A percentile compares a stretch with the other conserved stretches of the same genome.
Conservation (phyloP, 2,797 vertebrate species). For the Crypturellus tataupa region DNA sequence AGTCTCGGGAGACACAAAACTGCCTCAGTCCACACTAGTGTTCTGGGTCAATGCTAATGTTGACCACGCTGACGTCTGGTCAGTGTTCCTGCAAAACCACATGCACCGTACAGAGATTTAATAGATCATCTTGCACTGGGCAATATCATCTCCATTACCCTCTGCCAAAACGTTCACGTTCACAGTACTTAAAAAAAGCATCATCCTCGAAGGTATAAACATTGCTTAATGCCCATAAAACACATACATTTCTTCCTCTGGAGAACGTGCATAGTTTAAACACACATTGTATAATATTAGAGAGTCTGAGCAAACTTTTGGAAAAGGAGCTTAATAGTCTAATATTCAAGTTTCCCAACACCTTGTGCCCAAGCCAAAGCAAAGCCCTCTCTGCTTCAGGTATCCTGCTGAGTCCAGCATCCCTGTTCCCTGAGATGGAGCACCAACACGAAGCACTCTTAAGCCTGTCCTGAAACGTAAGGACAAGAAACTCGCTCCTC, state of each 20-base stretch:
- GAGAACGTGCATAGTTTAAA: neutral
- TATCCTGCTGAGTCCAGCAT: neutral
- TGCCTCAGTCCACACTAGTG: neutral
- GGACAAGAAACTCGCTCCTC: neutral
- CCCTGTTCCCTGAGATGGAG: neutral
- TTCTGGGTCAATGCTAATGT: neutral
- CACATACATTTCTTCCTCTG: neutral
- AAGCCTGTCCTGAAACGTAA: neutral
- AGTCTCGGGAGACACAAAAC: neutral
- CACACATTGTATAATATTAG: neutral
- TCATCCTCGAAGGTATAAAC: neutral
- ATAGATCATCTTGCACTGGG: neutral
- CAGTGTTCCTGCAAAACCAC: neutral
- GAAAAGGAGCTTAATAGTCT: neutral
- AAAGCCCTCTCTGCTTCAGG: neutral
- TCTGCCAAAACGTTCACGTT: neutral
- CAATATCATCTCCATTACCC: neutral
- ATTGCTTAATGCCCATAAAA: neutral
- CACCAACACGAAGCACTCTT: rapidly evolving
- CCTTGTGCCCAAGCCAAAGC: neutral
- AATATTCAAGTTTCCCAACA: neutral
- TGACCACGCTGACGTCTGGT: too few relatives aligned
- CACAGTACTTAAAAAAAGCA: neutral
- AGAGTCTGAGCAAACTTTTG: neutral
- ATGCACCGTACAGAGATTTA: rapidly evolving